Evolutionary conservation across 2,888 invertebrate genomes (phyloP).

Genomic region (Gari tellinella): DNA sequence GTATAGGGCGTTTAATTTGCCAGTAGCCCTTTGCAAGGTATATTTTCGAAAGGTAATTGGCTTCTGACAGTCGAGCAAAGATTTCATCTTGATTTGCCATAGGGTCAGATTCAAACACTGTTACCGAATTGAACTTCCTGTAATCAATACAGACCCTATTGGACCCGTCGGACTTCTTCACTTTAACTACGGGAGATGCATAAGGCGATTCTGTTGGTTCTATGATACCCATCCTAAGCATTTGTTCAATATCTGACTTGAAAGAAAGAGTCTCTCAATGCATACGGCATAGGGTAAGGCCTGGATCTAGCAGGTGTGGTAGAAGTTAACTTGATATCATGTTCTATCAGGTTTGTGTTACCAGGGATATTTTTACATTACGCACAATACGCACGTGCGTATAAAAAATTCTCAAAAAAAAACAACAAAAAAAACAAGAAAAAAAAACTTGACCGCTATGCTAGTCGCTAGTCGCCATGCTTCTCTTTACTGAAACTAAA

Average conservation of each 20-base stretch:
- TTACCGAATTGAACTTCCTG: slow-evolving; percentile 50
- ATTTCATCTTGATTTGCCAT: slow-evolving; percentile 60
- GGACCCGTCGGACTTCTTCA: slow-evolving; percentile 50
- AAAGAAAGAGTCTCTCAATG: slow-evolving; percentile 24
- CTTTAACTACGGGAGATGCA: slow-evolving; percentile 52
- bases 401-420: too few relatives aligned
- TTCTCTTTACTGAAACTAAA: too few relatives aligned
- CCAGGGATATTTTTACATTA: slow-evolving; percentile 22
- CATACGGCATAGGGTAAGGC: slow-evolving; percentile 47
- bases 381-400: too few relatives aligned
- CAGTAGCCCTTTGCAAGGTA: slow-evolving; percentile 62
- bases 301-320: slow-evolving; percentile 31
- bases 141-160: slow-evolving; percentile 62
- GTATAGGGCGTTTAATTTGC: slow-evolving; percentile 51
- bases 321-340: slow-evolving; percentile 24
- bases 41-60: slow-evolving; percentile 47
- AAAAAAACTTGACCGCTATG: too few relatives aligned
- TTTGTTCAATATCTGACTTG: slow-evolving; percentile 47
- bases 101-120: slow-evolving; percentile 63
- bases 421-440: too few relatives aligned
- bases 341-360: slow-evolving; percentile 25
- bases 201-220: slow-evolving; percentile 56
- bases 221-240: slow-evolving; percentile 50
- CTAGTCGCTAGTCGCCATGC: too few relatives aligned
- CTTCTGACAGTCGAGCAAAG: slow-evolving; percentile 43